Evolutionary conservation across 1,140 invertebrate genomes (phyloP).

Genomic region (Melanaphis sacchari): DNA sequence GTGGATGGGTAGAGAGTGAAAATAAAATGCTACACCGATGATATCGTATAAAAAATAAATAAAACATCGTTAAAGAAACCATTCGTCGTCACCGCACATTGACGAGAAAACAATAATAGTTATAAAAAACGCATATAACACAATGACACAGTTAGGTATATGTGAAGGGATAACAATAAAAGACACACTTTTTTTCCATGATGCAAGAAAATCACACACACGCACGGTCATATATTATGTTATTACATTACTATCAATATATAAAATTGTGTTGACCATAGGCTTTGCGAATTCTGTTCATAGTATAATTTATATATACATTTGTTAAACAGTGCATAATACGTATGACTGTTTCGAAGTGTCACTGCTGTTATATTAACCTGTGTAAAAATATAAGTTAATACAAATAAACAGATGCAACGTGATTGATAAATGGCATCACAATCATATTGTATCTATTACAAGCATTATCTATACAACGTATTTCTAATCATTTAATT

Average conservation of each 20-base stretch:
- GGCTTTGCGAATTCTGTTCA: background rate
- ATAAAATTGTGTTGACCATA: background rate
- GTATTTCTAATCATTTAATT: background rate
- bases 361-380: background rate
- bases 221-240: no score
- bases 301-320: background rate
- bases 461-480: background rate
- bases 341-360: background rate
- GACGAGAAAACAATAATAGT: slow-evolving; percentile 1
- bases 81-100: background rate
- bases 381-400: background rate
- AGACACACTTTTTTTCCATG: background rate
- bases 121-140: background rate
- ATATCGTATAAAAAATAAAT: slow-evolving; percentile 6
- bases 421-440: background rate
- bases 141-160: background rate
- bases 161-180: background rate
- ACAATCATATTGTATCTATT: background rate
- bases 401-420: background rate
- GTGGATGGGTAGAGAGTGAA: background rate
- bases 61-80: background rate
- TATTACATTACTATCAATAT: background rate
- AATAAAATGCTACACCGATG: background rate
- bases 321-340: no score
- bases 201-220: background rate